Percentiles rank a stretch among this genome's conserved stretches.
Conservation (phyloP, 2,113 vertebrate genomes). For the Regulus satrapa region DNA sequence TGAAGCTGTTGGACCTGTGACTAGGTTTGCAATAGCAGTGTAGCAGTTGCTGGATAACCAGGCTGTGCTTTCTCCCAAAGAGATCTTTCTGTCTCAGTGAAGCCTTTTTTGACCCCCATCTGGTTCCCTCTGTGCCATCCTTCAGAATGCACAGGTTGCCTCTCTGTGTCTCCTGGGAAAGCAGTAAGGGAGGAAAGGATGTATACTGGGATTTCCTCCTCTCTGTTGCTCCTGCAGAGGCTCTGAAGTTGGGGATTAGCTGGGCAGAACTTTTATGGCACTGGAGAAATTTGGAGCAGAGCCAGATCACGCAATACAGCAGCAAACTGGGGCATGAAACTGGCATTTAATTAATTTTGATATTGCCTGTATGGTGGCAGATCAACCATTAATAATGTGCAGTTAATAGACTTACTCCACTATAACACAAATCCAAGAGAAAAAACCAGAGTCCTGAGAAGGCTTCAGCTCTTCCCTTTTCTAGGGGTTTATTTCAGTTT, state of each 20-base stretch:
- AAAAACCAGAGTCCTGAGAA: background rate
- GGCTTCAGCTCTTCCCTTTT: background rate
- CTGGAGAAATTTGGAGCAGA: background rate
- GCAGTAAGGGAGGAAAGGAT: background rate
- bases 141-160: background rate
- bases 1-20: background rate
- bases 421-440: background rate
- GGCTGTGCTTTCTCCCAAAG: background rate
- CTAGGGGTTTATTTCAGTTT: background rate
- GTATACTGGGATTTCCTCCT: background rate
- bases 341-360: background rate
- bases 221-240: background rate
- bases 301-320: background rate
- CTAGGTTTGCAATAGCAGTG: background rate
- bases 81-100: background rate
- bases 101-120: background rate
- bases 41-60: background rate
- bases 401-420: background rate
- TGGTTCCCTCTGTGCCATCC: background rate
- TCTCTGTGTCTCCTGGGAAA: background rate
- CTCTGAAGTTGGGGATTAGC: background rate
- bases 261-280: background rate
- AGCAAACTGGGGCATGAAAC: conserved; percentile 23
- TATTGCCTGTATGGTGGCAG: background rate
- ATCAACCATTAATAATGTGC: background rate